Base-by-base conservation (phyloP, 2,113 vertebrate species). In the Madoqua kirkii region DNA sequence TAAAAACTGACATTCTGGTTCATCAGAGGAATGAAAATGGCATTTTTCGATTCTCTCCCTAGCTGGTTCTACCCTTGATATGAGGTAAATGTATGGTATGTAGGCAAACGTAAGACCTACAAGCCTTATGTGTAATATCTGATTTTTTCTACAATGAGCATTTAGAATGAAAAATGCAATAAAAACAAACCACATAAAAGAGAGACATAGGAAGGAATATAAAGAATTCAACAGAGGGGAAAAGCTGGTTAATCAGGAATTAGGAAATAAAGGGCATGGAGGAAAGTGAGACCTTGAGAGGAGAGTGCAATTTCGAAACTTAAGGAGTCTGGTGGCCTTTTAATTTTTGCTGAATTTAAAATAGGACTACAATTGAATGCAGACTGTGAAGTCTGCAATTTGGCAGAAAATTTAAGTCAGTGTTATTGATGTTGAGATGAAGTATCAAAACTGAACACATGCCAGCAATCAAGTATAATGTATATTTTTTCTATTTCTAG, bases 401-500 rank as follows among this genome's bases (percentile, higher is more conserved):
- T 88, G 54, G 74, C 40, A 85, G 96, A 95, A 95, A 92, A n/a
- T 83, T 67, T 85, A 74, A 89, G 29, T 93, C 93, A 93, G 85
- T 50, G 55, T 93, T 93, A 76, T 62, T 91, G 78, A 89, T 86
- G 55, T 6, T 74, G 19, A 62, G 3, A 64, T 96, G 45, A 81
- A 98, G 95, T 92, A 64, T 13, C 36, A 85, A 88, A 96, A 16
- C 12, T 52, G 25, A 91, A 94, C 82, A 78, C 6, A 45, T 74
- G n/a, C 15, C 81, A 96, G 40, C 76, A 93, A 43, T 36, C 57
- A 95, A 97, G 4, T 62, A 50, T 92, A 60, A 14, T 14, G 27
- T 60, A 54, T 14, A 54, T 95, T 92, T 93, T 93, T 96, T 93
- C n/a, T 57, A 64, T 74, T 94, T 95, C 86, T 92, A 96, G 94